phyloP scores from a whole-genome alignment of 2,797 vertebrate genomes.

The Xiphorhynchus erythropygius region DNA sequence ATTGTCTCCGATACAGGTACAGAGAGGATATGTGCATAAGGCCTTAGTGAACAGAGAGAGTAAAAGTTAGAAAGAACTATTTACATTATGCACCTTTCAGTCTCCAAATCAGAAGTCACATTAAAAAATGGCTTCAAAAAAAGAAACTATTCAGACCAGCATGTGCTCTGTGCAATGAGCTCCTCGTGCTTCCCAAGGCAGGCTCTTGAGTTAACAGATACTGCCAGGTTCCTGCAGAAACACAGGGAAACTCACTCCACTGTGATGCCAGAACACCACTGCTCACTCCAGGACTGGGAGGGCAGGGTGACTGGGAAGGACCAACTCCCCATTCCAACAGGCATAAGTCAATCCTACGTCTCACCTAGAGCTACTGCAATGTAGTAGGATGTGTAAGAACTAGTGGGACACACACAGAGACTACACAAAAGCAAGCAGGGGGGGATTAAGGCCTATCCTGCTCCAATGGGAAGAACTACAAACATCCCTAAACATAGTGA shows the following conservation, averaged over 20 bases:
- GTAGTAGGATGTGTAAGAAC: fast-evolving
- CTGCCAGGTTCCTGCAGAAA: background rate
- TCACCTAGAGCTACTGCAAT: background rate
- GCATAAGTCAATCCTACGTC: fast-evolving
- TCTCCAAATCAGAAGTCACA: background rate
- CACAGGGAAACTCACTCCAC: background rate
- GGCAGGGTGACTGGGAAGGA: background rate
- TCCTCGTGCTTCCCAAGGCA: background rate
- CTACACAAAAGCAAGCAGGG: background rate
- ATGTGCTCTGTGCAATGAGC: background rate
- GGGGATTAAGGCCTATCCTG: background rate
- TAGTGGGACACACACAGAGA: background rate
- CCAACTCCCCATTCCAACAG: background rate
- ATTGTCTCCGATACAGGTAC: conserved; percentile 84
- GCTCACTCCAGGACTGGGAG: background rate
- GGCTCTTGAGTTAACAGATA: background rate
- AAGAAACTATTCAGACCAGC: background rate
- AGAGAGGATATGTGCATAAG: conserved; percentile 82
- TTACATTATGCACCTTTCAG: background rate
- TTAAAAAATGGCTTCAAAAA: background rate
- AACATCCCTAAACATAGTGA: background rate
- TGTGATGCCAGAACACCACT: background rate
- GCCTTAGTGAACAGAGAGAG: conserved; percentile 63
- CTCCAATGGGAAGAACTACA: background rate
- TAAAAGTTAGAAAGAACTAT: background rate